Evolutionary conservation across 2,888 invertebrate species (phyloP), one percentile per base, ranked within the genome.

Genomic region (Nemotelus pantherinus): DNA sequence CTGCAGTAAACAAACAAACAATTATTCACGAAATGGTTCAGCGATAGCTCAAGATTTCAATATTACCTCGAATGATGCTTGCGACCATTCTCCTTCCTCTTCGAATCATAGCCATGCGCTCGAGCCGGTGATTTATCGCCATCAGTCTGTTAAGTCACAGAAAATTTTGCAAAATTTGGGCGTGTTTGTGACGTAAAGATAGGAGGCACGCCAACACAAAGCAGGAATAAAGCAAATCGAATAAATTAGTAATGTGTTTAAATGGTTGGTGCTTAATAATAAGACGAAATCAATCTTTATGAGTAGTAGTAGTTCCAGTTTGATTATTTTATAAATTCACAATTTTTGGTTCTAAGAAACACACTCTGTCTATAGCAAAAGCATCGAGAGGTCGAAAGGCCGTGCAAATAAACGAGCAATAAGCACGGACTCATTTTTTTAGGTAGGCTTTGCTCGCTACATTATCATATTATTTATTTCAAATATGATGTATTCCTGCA

Each of bases 1-100:
- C 86, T 86, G 39, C 44, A 78, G 70, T 76, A 89, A 90, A 89
- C 90, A n/a, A 58, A 47, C 53, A 53, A 44, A 53, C 25, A 9
- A 57, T 53, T 57, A 67, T 50, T 55, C 6, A 60, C 67, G 47
- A 75, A 71, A 65, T n/a, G n/a, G 7, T 7, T 63, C 39, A 7
- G 63, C 25, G 3, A 10, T 47, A 45, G 9, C 44, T 65, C 45
- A 65, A 44, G 45, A 55, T 48, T 7, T 47, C 5, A 0, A 79
- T 77, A 79, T 71, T 79, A 83, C 84, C 83, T 82, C 58, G 83
- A 83, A 25, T 77, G 76, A 43, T 68, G 76, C 48, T 74, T 68
- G 41, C 76, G 78, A 4, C 79, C 80, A 57, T 79, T 80, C 71
- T 79, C 80, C 70, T 74, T 77, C 44, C 72, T 60, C 44, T 79